Evolutionary conservation across 2,797 vertebrate species (phyloP).

Genomic region (Xiphophorus birchmanni): DNA sequence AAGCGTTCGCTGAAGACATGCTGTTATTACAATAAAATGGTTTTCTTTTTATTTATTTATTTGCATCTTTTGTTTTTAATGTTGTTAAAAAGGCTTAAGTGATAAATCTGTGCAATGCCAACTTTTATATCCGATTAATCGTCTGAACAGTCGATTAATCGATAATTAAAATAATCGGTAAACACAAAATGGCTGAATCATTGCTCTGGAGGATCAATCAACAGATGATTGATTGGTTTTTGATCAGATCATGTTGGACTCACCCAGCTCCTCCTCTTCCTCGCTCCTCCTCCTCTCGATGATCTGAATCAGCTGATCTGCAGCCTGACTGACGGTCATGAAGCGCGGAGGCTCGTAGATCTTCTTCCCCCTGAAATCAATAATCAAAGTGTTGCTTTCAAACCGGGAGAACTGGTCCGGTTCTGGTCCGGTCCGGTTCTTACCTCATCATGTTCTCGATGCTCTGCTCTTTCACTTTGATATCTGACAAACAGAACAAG

Average conservation of each 20-base stretch:
- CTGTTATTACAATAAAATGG: too few relatives aligned
- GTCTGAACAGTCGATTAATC: too few relatives aligned
- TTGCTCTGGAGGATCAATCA: background rate
- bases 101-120: too few relatives aligned
- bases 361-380: conserved; percentile 85
- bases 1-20: too few relatives aligned
- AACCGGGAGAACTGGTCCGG: background rate
- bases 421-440: conserved; percentile 48
- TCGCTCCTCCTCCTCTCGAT: conserved; percentile 80
- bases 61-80: too few relatives aligned
- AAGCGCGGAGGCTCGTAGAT: conserved; percentile 92
- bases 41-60: too few relatives aligned
- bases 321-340: conserved; percentile 91
- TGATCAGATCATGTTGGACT: conserved; percentile 27
- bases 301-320: conserved; percentile 89
- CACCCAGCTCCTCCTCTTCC: conserved; percentile 86
- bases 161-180: too few relatives aligned
- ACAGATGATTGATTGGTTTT: background rate
- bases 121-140: too few relatives aligned
- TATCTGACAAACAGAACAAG: conserved; percentile 79
- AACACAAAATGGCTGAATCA: background rate
- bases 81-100: too few relatives aligned
- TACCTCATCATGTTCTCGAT: conserved; percentile 96
- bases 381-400: background rate
- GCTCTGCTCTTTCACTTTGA: conserved; percentile 96